Base-by-base conservation (phyloP, 2,797 vertebrate genomes). In the Rhinophrynus dorsalis region DNA sequence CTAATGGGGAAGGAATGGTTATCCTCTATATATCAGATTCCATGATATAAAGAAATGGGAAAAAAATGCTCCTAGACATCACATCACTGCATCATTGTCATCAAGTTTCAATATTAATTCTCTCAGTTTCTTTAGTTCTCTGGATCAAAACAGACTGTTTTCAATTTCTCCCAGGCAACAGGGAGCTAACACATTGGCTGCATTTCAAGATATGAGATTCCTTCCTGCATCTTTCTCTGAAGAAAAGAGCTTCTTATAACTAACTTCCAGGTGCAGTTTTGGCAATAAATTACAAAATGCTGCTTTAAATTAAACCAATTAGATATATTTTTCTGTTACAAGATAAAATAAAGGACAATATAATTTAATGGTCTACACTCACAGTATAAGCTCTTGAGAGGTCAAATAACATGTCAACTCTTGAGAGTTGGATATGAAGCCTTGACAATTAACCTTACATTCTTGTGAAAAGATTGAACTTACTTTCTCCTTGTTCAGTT, bases 51-150 rank as follows among this genome's bases (percentile, higher is more conserved):
- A 44, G 40, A 48, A 50, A 76, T 62, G 18, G 65, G 51, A 68
- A 68, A 1, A 42, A 52, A 63, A 76, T 38, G 37, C 81, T 77
- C 76, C 37, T 40, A 62, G 77, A 76, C 68, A 67, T 50, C 47
- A 44, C 52, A 79, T 74, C 18, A 57, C 11, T 52, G 59, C 75
- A 42, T 60, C 71, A 72, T 73, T 83, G 80, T 75, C 75, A 77
- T 74, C 51, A 78, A 69, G 29, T 35, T 76, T 55, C 24, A 61
- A 75, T 76, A 75, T 78, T 79, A 79, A 76, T 75, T 75, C 67
- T 74, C 70, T 62, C 48, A 42, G 18, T 67, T 76, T 74, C 45
- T 27, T 71, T 30, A 51, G 23, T 65, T 63, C 54, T 27, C 33
- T 74, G 77, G 70, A 35, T 77, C 70, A 73, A 73, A 78, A 76